Conservation (phyloP, 1,140 invertebrate genomes). For the Centruroides sculpturatus region DNA sequence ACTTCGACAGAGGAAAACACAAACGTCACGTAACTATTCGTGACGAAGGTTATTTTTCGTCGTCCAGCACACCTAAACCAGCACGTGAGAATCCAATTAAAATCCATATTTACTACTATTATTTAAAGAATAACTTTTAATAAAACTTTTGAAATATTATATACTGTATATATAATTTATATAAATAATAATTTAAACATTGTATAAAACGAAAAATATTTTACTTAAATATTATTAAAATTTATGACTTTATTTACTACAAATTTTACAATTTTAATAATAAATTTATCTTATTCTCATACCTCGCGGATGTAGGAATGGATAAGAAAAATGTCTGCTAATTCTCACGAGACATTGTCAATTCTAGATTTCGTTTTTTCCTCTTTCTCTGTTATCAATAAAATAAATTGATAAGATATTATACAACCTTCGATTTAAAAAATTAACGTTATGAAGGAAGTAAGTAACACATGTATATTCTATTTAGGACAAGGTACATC, state of each 20-base stretch:
- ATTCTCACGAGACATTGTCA: too few species aligned
- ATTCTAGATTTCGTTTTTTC: background rate
- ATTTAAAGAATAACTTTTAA: background rate
- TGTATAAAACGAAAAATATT: too few species aligned
- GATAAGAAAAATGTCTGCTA: too few species aligned
- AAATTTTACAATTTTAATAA: too few species aligned
- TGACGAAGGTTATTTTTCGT: slow-evolving; percentile 19
- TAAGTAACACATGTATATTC: background rate
- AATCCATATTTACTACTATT: background rate
- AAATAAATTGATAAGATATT: background rate
- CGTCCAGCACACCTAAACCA: slow-evolving; percentile 17
- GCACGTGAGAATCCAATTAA: slow-evolving; percentile 4
- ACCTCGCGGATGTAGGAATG: too few species aligned
- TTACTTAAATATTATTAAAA: too few species aligned
- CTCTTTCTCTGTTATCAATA: background rate
- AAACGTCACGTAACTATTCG: too few species aligned
- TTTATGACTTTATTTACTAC: too few species aligned
- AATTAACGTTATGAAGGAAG: background rate
- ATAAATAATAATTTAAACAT: too few species aligned
- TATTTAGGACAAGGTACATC: background rate
- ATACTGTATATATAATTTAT: too few species aligned
- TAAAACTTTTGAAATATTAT: background rate
- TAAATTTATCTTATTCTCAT: too few species aligned
- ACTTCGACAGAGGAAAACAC: too few species aligned
- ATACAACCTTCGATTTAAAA: background rate